phyloP scores from a whole-genome alignment of 2,888 invertebrate species.

The Cataglyphis rosenhaueri region DNA sequence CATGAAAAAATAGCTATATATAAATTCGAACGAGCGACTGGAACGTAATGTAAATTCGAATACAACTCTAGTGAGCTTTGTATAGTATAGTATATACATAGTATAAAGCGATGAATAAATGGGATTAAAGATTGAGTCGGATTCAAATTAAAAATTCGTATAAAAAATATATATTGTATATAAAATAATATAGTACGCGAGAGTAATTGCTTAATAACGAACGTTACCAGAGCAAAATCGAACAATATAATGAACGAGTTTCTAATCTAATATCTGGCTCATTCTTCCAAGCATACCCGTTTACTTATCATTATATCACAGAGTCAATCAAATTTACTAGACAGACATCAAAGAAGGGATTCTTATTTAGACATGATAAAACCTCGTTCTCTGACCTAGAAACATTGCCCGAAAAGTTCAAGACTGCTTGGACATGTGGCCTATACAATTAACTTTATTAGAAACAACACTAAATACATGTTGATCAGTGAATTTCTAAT shows the following conservation, averaged over 20 bases:
- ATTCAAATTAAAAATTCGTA: constrained; percentile 15
- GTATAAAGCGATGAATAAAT: constrained; percentile 40
- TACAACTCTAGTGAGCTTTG: constrained; percentile 47
- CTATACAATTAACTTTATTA: constrained; percentile 50
- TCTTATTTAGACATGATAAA: neutral
- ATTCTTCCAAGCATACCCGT: neutral
- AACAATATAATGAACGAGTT: neutral
- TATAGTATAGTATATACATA: constrained; percentile 33
- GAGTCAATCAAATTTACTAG: constrained; percentile 47
- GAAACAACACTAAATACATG: constrained; percentile 31
- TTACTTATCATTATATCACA: constrained; percentile 24
- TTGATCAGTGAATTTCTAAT: constrained; percentile 44
- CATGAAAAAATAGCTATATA: constrained; percentile 24
- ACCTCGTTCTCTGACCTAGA: constrained; percentile 46
- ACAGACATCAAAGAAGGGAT: constrained; percentile 5
- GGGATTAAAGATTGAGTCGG: constrained; percentile 24
- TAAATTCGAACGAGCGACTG: constrained; percentile 18
- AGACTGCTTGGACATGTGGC: constrained; percentile 55
- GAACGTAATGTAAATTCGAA: constrained; percentile 30
- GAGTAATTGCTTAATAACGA: neutral
- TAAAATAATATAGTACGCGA: neutral
- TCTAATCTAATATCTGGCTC: constrained; percentile 31
- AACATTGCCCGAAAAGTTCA: constrained; percentile 50
- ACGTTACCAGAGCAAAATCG: constrained; percentile 10
- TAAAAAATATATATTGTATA: neutral